Percentiles rank a stretch among this genome's conserved stretches.
Conservation (phyloP, 2,888 invertebrate genomes). For the Coelinius sp. region DNA sequence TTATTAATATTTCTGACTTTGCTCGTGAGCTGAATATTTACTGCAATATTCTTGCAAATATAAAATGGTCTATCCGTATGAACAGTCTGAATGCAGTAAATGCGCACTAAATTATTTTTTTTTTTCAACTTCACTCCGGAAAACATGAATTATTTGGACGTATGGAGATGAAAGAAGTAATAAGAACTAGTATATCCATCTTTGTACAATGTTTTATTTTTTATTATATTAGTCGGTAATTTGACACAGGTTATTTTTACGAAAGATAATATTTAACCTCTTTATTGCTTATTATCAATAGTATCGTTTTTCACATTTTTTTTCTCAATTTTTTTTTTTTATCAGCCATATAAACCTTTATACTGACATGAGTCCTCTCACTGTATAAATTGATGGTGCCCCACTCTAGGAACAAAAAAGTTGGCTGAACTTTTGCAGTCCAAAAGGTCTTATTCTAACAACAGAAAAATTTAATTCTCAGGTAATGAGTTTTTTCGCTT, state of each 20-base stretch:
- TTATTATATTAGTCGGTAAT: conserved; percentile 68
- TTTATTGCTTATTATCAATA: conserved; percentile 57
- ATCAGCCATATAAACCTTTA: conserved; percentile 5
- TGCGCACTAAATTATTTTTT: background rate
- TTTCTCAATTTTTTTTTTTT: conserved; percentile 1
- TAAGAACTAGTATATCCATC: conserved; percentile 50
- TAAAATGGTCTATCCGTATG: background rate
- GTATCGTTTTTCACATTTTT: conserved; percentile 36
- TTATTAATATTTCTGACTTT: conserved; percentile 37
- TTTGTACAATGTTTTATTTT: conserved; percentile 65
- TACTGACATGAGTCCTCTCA: conserved; percentile 10
- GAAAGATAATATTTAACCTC: conserved; percentile 70
- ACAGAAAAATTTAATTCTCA: conserved; percentile 14
- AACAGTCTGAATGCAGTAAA: background rate
- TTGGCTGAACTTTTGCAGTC: conserved; percentile 20
- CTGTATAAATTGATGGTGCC: background rate
- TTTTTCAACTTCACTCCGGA: background rate
- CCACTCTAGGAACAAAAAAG: conserved; percentile 18
- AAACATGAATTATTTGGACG: conserved; percentile 25
- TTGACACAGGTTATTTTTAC: conserved; percentile 70
- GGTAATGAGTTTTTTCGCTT: conserved; percentile 21
- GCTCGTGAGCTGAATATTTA: conserved; percentile 7
- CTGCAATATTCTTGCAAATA: background rate
- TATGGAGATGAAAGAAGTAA: conserved; percentile 23
- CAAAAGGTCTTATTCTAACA: background rate